These are phyloP conservation scores for Mycalesis mineus DNA, from an alignment of 2,888 invertebrate genomes.

Conservation along the genomic window DNA sequence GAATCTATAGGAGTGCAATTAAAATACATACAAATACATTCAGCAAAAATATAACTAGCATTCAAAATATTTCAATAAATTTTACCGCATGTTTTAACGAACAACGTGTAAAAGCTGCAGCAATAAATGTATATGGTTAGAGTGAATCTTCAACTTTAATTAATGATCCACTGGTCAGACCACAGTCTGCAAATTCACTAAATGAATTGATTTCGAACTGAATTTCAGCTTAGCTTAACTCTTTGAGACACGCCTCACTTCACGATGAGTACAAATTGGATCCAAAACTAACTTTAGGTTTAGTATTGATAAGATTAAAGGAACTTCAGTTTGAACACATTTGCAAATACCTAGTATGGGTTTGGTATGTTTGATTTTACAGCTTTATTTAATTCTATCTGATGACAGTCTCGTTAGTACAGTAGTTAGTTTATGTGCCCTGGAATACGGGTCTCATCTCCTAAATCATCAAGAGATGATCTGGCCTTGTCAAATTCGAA, in stretches of 20 bases:
- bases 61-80: conserved; percentile 5
- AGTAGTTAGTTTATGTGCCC: too few species aligned
- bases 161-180: conserved; percentile 48
- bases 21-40: not conserved
- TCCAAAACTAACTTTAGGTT: conserved; percentile 15
- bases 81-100: conserved; percentile 1
- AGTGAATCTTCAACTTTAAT: conserved; percentile 44
- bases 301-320: conserved; percentile 5
- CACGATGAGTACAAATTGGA: conserved; percentile 30
- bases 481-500: too few species aligned
- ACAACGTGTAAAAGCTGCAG: not conserved
- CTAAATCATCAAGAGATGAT: too few species aligned
- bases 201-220: conserved; percentile 49
- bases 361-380: not conserved
- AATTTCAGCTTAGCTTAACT: conserved; percentile 33
- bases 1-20: not conserved
- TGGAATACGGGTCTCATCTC: too few species aligned
- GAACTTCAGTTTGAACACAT: conserved; percentile 2
- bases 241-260: conserved; percentile 29
- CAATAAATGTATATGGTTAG: conserved; percentile 1
- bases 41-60: not conserved
- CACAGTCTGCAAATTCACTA: conserved; percentile 46
- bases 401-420: too few species aligned
- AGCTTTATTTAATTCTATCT: not conserved
- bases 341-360: not conserved